Conservation (phyloP, 2,888 invertebrate species). For the Hetaerina titia region DNA sequence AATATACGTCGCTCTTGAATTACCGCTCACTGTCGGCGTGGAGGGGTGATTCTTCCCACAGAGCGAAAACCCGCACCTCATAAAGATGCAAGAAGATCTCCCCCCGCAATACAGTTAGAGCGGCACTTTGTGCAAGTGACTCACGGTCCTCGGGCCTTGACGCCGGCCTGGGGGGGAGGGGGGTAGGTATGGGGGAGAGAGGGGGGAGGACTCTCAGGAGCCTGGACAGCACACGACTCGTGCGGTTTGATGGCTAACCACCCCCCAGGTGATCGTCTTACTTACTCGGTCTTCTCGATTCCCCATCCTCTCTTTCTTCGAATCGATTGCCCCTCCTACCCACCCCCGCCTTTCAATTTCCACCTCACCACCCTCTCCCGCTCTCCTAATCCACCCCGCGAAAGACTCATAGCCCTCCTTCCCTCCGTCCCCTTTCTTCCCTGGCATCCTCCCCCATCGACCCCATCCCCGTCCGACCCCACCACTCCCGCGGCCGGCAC, state of each 20-base stretch:
- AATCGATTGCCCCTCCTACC: neutral
- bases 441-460: too few species aligned
- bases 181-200: too few species aligned
- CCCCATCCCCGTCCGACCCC: neutral
- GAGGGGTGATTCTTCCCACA: too few species aligned
- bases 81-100: neutral
- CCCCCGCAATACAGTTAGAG: neutral
- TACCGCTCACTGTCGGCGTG: too few species aligned
- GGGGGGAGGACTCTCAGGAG: too few species aligned
- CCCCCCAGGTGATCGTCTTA: constrained; percentile 13
- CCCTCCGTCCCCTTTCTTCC: neutral
- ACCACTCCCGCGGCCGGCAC: neutral
- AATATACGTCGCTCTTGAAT: too few species aligned
- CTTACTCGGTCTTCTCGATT: neutral
- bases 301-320: neutral
- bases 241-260: constrained; percentile 4
- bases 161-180: neutral
- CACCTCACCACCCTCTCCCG: neutral
- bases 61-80: too few species aligned
- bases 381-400: neutral
- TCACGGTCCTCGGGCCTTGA: neutral
- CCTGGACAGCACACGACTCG: neutral
- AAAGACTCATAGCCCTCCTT: neutral
- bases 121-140: neutral
- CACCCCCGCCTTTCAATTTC: too few species aligned